Base-by-base conservation (phyloP, 2,888 invertebrate genomes). In the Chydorus sphaericus region DNA sequence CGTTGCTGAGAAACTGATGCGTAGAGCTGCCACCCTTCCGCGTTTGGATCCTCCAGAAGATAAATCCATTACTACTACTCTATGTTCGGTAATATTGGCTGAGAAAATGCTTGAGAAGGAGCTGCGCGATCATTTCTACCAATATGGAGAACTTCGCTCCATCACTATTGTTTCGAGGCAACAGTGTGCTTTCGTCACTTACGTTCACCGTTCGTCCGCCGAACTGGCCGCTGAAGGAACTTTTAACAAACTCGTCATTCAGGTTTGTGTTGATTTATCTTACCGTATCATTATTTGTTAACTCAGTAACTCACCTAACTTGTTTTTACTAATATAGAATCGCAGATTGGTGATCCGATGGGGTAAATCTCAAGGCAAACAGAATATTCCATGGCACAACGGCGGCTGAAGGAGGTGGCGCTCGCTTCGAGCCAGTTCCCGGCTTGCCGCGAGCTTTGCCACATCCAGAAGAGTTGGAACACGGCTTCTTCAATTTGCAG, bases 111-210 rank as follows among this genome's bases (percentile, higher is more conserved):
- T 83, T 0, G 96, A 97, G 65, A 86, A 88, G 60, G 92, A 94
- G 64, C 75, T 97, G 36, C 73, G 76, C 61, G 93, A 96, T 67
- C 88, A 96, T 66, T 98, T 98, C 71, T 98, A 98, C 71, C 97
- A 98, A 69, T 97, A 87, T 71, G 98, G 98, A 16, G 98, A 98
- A 71, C 93, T 99, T 59, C 81, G 98, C 62, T 85, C 87, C 1
- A 79, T 98, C 20, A 92, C 92, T 10, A 75, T 97, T 63, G 90
- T 97, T 8, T 82, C 85, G 0, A 82, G 91, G 61, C 94, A 97
- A 63, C 89, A 89, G 66, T 97, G 97, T 73, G 93, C 94, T 1
- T 98, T 98, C 69, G 86, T 98, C 3, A 94, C 96, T 67, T 98
- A 91, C 70, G 94, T 96, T 0, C 83, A 85, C 6, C 76, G 98